A percentile compares a stretch with the other conserved stretches of the same genome.
Evolutionary conservation across 2,888 invertebrate species (phyloP).

Genomic region (Epinotia brunnichana): DNA sequence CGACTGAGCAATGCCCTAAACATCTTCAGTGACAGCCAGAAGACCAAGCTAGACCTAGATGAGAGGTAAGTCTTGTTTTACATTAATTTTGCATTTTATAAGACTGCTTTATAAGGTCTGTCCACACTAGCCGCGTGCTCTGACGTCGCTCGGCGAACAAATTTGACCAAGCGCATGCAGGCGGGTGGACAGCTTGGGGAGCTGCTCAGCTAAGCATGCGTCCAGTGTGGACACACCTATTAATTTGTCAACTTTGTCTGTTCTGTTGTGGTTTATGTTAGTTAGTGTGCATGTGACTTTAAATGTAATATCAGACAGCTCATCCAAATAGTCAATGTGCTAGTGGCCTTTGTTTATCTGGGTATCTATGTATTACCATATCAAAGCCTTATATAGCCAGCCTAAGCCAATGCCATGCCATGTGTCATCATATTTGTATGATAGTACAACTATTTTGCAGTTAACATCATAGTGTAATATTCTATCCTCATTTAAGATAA

Average conservation of each 20-base stretch:
- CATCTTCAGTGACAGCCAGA: slow-evolving; percentile 73
- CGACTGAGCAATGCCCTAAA: slow-evolving; percentile 69
- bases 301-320: too few species aligned
- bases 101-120: not conserved
- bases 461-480: not conserved
- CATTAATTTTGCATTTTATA: not conserved
- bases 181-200: too few species aligned
- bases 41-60: slow-evolving; percentile 72
- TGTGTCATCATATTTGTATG: not conserved
- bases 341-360: not conserved
- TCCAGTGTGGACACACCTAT: too few species aligned
- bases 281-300: slow-evolving; percentile 4
- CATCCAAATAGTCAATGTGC: too few species aligned
- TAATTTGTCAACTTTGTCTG: too few species aligned
- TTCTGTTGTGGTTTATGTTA: too few species aligned
- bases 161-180: too few species aligned
- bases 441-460: too few species aligned
- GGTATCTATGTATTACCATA: not conserved
- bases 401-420: not conserved
- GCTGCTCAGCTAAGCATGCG: too few species aligned
- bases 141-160: too few species aligned
- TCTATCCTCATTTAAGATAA: not conserved
- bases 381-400: not conserved
- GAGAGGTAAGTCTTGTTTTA: slow-evolving; percentile 64
- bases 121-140: too few species aligned